Evolutionary conservation across 2,888 invertebrate genomes (phyloP).

Genomic region (Cotesia congregata): DNA sequence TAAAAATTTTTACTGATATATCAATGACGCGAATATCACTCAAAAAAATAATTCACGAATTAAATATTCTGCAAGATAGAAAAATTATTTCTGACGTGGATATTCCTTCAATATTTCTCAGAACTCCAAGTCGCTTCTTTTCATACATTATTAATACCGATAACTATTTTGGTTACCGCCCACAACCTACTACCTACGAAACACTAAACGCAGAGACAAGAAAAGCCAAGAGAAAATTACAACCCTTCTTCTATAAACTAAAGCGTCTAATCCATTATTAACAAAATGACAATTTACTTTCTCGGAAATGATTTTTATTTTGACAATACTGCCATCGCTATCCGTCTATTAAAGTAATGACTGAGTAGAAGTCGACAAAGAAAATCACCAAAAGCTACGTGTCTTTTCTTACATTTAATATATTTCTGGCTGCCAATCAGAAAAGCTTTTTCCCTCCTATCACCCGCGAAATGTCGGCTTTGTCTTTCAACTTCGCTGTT

Average conservation of each 20-base stretch:
- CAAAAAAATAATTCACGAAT: too few species aligned
- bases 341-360: not conserved
- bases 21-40: too few species aligned
- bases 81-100: not conserved
- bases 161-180: not conserved
- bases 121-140: not conserved
- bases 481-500: constrained; percentile 16
- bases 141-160: not conserved
- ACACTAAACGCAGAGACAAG: not conserved
- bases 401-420: not conserved
- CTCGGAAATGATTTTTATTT: not conserved
- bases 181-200: not conserved
- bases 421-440: not conserved
- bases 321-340: not conserved
- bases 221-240: not conserved
- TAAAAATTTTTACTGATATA: too few species aligned
- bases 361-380: not conserved
- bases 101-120: not conserved
- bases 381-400: not conserved
- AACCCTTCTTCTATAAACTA: not conserved
- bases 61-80: not conserved
- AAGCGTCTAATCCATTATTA: not conserved
- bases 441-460: not conserved
- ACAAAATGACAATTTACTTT: not conserved
- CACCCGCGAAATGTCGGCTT: not conserved